A percentile compares a stretch with the other conserved stretches of the same genome.
These are phyloP conservation scores for Heliothis virescens DNA, from an alignment of 1,140 invertebrate species.

Conservation along the genomic window DNA sequence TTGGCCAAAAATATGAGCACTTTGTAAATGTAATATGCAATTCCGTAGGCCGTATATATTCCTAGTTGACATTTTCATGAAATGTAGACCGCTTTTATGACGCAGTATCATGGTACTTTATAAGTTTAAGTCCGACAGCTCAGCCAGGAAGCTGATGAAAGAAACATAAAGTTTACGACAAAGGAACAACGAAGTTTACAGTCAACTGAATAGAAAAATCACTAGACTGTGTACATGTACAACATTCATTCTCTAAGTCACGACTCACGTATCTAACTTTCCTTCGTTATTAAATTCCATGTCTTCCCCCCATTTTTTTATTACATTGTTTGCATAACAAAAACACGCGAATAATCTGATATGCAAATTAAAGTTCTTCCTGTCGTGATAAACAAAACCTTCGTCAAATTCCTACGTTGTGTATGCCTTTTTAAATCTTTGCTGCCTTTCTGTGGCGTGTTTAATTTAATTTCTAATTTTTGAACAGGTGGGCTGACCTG, in stretches of 20 bases:
- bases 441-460: background rate
- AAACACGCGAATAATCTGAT: constrained; percentile 7
- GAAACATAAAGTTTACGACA: constrained; percentile 35
- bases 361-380: background rate
- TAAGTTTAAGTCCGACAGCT: background rate
- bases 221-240: background rate
- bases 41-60: constrained; percentile 45
- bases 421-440: background rate
- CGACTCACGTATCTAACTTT: constrained; percentile 22
- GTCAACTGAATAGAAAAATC: background rate
- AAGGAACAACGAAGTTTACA: background rate
- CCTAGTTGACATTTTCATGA: constrained; percentile 38
- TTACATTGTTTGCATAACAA: constrained; percentile 1
- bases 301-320: constrained; percentile 4
- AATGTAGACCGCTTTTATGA: constrained; percentile 25
- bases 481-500: constrained; percentile 75
- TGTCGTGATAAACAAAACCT: constrained; percentile 4
- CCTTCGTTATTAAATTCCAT: constrained; percentile 30
- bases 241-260: constrained; percentile 5
- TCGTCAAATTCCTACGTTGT: background rate
- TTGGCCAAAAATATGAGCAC: constrained; percentile 43
- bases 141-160: constrained; percentile 11
- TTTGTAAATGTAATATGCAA: constrained; percentile 51
- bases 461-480: constrained; percentile 5
- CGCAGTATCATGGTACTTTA: background rate